These are phyloP conservation scores for Dryococelus australis DNA, from an alignment of 2,888 invertebrate genomes.

Conservation along the genomic window DNA sequence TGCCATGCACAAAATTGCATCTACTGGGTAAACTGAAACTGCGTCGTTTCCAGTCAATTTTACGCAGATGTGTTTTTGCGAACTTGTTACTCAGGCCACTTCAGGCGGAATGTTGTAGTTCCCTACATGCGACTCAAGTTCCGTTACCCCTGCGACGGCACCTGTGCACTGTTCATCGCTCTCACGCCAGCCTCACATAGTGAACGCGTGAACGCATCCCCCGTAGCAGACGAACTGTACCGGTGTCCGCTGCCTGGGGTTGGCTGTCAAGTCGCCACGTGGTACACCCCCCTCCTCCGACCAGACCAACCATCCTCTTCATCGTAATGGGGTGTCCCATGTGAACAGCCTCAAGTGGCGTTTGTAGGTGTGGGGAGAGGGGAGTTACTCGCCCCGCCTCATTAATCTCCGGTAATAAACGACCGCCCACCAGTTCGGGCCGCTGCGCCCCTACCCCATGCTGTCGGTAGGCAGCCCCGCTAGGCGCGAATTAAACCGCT, in stretches of 20 bases:
- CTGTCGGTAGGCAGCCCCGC: conserved; percentile 20
- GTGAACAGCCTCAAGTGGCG: background rate
- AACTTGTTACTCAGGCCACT: too few species aligned
- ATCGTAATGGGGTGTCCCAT: conserved; percentile 19
- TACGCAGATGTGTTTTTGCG: too few species aligned
- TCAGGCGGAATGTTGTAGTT: too few species aligned
- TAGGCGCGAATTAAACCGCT: conserved; percentile 37
- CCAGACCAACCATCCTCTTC: background rate
- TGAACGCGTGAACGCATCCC: too few species aligned
- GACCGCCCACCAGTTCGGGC: conserved; percentile 29
- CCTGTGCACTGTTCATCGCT: too few species aligned
- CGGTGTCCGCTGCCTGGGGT: background rate
- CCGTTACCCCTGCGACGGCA: too few species aligned
- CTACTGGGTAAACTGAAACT: too few species aligned
- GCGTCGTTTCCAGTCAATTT: too few species aligned
- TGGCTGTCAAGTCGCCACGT: background rate
- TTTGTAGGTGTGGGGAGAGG: conserved; percentile 6
- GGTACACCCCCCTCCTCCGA: background rate
- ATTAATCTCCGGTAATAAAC: conserved; percentile 40
- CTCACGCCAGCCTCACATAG: too few species aligned
- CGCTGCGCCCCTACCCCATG: background rate
- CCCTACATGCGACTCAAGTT: too few species aligned
- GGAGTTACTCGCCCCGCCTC: conserved; percentile 26
- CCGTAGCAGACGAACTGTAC: background rate
- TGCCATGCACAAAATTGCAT: too few species aligned